Evolutionary conservation across 2,113 vertebrate genomes (phyloP).

Genomic region (Jaculus jaculus): DNA sequence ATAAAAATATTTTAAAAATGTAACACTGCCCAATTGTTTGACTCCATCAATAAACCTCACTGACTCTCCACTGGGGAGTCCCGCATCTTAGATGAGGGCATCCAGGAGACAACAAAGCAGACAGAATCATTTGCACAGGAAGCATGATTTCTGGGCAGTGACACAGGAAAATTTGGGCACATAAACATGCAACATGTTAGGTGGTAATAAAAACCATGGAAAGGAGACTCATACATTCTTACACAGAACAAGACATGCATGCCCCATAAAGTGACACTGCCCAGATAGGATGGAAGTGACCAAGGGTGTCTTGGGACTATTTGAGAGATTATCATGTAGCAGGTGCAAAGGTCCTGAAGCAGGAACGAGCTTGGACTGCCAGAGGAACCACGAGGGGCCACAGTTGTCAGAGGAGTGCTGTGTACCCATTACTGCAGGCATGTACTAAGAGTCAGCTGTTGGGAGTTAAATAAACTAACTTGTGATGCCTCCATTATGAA

Average conservation of each 20-base stretch:
- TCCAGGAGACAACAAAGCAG: not conserved
- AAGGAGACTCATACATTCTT: not conserved
- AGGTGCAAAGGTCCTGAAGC: not conserved
- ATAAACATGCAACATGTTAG: not conserved
- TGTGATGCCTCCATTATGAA: not conserved
- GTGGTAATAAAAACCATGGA: not conserved
- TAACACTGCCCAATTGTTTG: not conserved
- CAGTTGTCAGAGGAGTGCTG: not conserved
- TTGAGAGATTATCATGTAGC: not conserved
- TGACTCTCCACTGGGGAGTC: accelerated
- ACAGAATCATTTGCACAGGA: not conserved
- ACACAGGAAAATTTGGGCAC: not conserved
- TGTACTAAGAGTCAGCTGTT: not conserved
- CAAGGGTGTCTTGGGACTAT: not conserved
- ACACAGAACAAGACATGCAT: not conserved
- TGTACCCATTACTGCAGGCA: too few species aligned
- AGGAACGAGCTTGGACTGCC: not conserved
- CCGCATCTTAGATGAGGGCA: not conserved
- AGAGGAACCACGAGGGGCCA: not conserved
- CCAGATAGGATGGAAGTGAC: too few species aligned
- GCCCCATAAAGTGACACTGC: not conserved
- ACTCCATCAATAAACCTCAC: accelerated
- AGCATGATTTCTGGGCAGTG: not conserved
- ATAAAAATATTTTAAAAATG: not conserved
- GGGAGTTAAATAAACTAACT: not conserved